These are phyloP conservation scores for Aradophagus sp. DNA, from an alignment of 1,140 invertebrate species.

Conservation along the genomic window DNA sequence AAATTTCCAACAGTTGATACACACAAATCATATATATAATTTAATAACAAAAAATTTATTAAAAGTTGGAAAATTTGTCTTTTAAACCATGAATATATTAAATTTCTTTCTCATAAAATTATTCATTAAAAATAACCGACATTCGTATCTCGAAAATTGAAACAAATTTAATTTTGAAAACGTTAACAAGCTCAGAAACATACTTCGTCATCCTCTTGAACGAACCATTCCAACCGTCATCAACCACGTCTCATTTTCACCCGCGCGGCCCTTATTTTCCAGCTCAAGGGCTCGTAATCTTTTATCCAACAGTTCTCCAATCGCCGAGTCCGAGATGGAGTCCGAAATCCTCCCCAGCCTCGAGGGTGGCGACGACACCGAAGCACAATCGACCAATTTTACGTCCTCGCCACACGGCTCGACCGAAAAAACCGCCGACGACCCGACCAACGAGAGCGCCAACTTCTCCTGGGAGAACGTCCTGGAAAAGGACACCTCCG, in stretches of 20 bases:
- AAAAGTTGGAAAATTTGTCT: too few relatives aligned
- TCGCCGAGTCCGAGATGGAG: constrained; percentile 15
- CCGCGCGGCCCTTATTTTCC: constrained; percentile 15
- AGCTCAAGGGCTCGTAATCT: constrained; percentile 32
- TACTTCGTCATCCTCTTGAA: too few relatives aligned
- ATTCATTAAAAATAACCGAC: too few relatives aligned
- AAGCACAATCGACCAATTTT: neutral
- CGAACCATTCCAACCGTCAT: too few relatives aligned
- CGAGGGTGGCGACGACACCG: neutral
- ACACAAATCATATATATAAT: too few relatives aligned
- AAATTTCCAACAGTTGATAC: too few relatives aligned
- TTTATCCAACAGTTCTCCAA: constrained; percentile 40
- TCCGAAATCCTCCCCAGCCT: constrained; percentile 11
- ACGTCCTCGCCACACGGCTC: neutral
- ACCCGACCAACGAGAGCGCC: constrained; percentile 12
- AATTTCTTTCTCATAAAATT: too few relatives aligned
- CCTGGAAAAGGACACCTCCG: constrained; percentile 56
- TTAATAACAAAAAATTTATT: too few relatives aligned
- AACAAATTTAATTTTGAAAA: too few relatives aligned
- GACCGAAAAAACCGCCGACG: constrained; percentile 8
- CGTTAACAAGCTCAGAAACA: too few relatives aligned
- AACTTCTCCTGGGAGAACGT: constrained; percentile 65
- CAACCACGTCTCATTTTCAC: neutral
- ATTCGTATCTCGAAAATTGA: too few relatives aligned
- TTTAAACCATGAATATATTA: too few relatives aligned